A percentile compares a stretch with the other conserved stretches of the same genome.
Conservation (phyloP, 2,888 invertebrate species). For the Strigamia maritima region DNA sequence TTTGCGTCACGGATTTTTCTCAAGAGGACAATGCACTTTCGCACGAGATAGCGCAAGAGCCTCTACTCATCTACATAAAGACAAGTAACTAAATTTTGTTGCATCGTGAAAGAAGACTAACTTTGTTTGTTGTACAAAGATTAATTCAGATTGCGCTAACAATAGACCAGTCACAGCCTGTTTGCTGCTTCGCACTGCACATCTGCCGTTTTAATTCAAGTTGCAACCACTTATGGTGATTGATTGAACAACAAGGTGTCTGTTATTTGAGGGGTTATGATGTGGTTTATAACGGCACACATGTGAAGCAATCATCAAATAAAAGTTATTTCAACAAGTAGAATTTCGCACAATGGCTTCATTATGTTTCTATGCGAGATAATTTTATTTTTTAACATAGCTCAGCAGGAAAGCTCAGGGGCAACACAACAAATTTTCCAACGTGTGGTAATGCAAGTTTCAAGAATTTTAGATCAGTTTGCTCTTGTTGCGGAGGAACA, state of each 20-base stretch:
- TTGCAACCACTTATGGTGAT: too few species aligned
- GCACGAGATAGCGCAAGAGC: neutral
- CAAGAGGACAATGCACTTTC: constrained; percentile 13
- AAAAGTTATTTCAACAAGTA: too few species aligned
- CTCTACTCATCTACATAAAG: constrained; percentile 11
- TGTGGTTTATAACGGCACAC: too few species aligned
- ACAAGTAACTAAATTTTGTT: neutral
- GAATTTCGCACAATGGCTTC: too few species aligned
- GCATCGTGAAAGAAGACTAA: neutral
- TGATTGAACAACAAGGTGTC: too few species aligned
- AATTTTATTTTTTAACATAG: neutral
- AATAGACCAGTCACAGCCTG: too few species aligned
- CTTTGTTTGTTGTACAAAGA: too few species aligned
- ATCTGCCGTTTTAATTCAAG: too few species aligned
- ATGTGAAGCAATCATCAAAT: too few species aligned
- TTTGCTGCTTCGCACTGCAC: too few species aligned
- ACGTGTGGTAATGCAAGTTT: neutral
- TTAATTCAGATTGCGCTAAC: too few species aligned
- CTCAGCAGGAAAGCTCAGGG: neutral
- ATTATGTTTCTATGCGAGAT: neutral
- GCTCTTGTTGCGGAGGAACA: neutral
- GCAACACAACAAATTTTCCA: neutral
- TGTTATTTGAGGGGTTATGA: too few species aligned
- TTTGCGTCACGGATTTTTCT: constrained; percentile 3
- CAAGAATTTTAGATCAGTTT: neutral